Percentiles rank a stretch among this genome's conserved stretches.
Conservation (phyloP, 2,797 vertebrate genomes). For the Babyrousa celebensis region DNA sequence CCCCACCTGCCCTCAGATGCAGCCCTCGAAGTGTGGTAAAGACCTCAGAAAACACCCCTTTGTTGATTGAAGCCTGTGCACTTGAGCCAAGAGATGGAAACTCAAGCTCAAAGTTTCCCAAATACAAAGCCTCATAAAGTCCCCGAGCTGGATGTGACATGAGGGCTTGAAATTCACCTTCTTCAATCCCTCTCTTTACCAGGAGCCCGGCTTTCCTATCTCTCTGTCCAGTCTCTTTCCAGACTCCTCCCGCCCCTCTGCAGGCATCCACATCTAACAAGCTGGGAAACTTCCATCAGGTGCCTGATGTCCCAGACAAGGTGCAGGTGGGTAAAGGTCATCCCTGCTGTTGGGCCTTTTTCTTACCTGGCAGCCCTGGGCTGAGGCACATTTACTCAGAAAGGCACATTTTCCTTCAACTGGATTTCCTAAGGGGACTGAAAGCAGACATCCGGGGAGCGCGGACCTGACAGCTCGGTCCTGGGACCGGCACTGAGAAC, state of each 20-base stretch:
- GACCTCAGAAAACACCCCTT: neutral
- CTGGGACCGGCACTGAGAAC: no score
- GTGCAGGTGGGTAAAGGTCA: neutral
- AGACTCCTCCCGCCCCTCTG: neutral
- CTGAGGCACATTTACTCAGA: neutral
- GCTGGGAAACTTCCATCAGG: neutral
- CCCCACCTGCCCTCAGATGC: neutral
- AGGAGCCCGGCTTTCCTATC: neutral
- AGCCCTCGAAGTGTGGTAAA: neutral
- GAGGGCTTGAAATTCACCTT: neutral
- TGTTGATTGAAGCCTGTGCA: neutral
- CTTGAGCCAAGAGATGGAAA: constrained; percentile 58
- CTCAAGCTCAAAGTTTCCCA: neutral
- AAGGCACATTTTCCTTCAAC: constrained; percentile 20
- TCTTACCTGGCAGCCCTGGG: neutral
- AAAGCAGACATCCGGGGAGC: neutral
- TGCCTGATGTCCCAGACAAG: neutral
- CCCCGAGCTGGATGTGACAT: neutral
- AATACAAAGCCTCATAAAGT: neutral
- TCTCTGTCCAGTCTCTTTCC: neutral
- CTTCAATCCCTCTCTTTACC: neutral
- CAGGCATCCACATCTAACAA: neutral
- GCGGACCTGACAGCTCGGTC: neutral
- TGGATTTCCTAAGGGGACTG: neutral
- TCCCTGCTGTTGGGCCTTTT: neutral